Base-by-base conservation (phyloP, 2,888 invertebrate species). In the Cerastoderma edule region DNA sequence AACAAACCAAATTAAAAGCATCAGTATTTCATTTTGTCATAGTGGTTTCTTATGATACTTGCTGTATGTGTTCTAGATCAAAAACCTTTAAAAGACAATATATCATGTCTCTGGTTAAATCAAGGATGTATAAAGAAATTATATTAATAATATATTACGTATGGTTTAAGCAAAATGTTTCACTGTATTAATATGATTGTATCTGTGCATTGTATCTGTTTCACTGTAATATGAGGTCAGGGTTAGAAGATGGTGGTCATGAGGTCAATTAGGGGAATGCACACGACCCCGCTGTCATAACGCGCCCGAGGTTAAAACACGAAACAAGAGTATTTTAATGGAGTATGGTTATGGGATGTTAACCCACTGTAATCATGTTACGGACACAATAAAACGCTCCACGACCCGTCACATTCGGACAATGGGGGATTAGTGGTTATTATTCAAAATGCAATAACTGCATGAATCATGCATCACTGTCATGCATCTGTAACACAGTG, bases 241-340 rank as follows among this genome's bases (percentile, higher is more conserved):
- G 19, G 70, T 80, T 69, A 64, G 54, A 67, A 70, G 70, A 82
- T 78, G 76, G 71, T 65, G 81, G 81, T 82, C 81, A 78, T 35
- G 35, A 60, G 75, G 75, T 78, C 70, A 76, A 64, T 60, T 76
- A 69, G 67, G 44, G n/a, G 4, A 35, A 5, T 70, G 78, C 81
- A 78, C 78, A 74, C 67, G 78, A 60, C 69, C 70, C 67, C 30
- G 73, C 73, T 78, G 65, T 78, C 70, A 75, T 63, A 46, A 39
- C 30, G 56, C 44, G 67, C 75, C 69, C 35, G 70, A 75, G 78
- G 81, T 78, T 73, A 75, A 70, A 67, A 57, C 64, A 54, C 64
- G 67, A 69, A 60, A 60, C 60, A 39, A n/a, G 27, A 60, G 39
- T 35, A 39, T 39, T 60, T 60, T 60, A 60, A 60, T 39, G 33